Base-by-base conservation (phyloP, 1,140 invertebrate species). In the Belonocnema kinseyi region DNA sequence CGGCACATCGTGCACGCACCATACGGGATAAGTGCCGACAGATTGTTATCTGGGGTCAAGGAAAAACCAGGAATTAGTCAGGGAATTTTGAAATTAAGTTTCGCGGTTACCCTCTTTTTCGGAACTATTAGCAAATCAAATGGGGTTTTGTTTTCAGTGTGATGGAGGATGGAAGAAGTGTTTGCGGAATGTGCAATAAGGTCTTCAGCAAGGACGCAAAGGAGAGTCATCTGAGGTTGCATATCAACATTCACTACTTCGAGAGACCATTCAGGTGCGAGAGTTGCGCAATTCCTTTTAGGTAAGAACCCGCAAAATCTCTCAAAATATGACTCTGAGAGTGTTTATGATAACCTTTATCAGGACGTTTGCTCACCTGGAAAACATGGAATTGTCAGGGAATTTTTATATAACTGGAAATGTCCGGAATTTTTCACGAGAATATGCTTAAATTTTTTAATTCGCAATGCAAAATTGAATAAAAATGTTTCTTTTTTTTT, bases 221-320 rank as follows among this genome's bases (percentile, higher is more conserved):
- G 13, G 61, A 66, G n/a, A 96, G 96, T 85, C 97, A 99, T 88
- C 91, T 99, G 79, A 93, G 95, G 74, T 92, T 99, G 71, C 98
- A 99, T 91, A 96, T 98, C 87, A 99, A 99, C 90, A 98, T 98
- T 85, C 98, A 99, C 90, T 98, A 98, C 85, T 96, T 99, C 91
- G 98, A 99, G 88, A 93, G 97, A 70, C 97, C 97, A 74, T 98
- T 96, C 85, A 93, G 96, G 77, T 99, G 97, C 89, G 97, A 98
- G 82, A 94, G 96, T 10, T 99, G 98, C 89, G 96, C 95, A 33
- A 96, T 98, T 40, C 97, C 96, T 78, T 98, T 98, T 16, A 66
- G 61, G 61, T 66, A 33, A 66, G 21, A n/a, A 46, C 40, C 4
- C 40, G 87, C 93, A 46, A 40, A 66, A 40, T 40, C n/a, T 40